These are phyloP conservation scores for Dipodomys merriami DNA, from an alignment of 2,113 vertebrate genomes.

Conservation along the genomic window DNA sequence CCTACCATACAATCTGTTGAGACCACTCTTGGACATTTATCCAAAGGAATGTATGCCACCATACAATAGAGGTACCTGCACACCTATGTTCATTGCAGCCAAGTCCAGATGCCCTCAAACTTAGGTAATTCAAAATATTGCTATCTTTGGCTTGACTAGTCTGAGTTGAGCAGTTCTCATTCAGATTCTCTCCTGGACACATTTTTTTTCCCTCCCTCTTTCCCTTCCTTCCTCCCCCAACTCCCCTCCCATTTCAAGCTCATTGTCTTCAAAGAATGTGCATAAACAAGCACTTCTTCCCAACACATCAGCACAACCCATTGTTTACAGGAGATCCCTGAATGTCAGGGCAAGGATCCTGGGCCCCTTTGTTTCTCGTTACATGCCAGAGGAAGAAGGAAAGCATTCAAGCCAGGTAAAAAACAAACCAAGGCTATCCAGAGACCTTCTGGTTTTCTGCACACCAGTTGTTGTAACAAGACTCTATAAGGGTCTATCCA, in stretches of 20 bases:
- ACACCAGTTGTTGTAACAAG: background rate
- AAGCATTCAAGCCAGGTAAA: background rate
- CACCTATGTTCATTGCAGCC: background rate
- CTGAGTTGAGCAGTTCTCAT: background rate
- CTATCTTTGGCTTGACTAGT: background rate
- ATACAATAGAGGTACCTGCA: background rate
- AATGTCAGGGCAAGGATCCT: conserved; percentile 70
- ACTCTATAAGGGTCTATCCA: background rate
- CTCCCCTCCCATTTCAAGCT: background rate
- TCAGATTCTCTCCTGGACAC: background rate
- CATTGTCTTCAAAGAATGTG: conserved; percentile 44
- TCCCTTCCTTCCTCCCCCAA: background rate
- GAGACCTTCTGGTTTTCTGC: background rate
- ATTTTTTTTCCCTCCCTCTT: too few relatives aligned
- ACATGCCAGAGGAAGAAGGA: background rate
- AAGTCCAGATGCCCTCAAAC: background rate
- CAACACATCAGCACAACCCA: background rate
- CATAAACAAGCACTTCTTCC: conserved; percentile 12
- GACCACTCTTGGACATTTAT: too few relatives aligned
- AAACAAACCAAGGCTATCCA: background rate
- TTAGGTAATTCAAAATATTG: background rate
- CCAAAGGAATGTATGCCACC: too few relatives aligned
- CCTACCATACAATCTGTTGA: too few relatives aligned
- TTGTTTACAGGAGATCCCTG: conserved; percentile 61
- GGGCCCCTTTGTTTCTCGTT: conserved; percentile 53